Evolutionary conservation across 2,888 invertebrate species (phyloP).

Genomic region (Strigamia crassipes): DNA sequence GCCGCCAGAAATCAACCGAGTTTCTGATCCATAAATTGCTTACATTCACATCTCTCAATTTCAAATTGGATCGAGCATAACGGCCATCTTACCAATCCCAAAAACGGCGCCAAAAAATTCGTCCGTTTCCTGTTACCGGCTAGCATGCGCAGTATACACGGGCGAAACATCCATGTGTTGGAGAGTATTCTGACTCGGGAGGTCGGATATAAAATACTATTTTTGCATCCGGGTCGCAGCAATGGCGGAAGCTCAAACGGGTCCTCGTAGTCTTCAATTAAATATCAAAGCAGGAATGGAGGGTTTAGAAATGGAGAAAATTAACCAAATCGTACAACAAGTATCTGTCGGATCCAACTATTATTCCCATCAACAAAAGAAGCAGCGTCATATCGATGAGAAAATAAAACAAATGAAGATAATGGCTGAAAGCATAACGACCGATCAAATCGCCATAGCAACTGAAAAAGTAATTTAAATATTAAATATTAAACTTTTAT

Average conservation of each 20-base stretch:
- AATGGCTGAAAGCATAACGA: slow-evolving; percentile 54
- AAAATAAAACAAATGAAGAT: slow-evolving; percentile 59
- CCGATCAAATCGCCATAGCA: slow-evolving; percentile 55
- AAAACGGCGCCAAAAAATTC: too few relatives aligned
- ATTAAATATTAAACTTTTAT: neutral
- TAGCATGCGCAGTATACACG: too few relatives aligned
- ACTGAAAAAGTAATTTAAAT: slow-evolving; percentile 52
- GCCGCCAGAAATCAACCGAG: too few relatives aligned
- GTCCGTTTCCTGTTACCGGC: too few relatives aligned
- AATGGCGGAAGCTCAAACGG: neutral
- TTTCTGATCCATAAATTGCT: too few relatives aligned
- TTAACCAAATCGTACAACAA: slow-evolving; percentile 59
- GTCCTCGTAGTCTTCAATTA: neutral
- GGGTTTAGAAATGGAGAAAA: slow-evolving; percentile 55
- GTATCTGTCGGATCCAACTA: slow-evolving; percentile 64
- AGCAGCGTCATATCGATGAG: slow-evolving; percentile 61
- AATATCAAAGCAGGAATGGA: slow-evolving; percentile 55
- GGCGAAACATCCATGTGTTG: too few relatives aligned
- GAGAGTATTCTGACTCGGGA: too few relatives aligned
- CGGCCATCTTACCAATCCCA: too few relatives aligned
- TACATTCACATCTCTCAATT: too few relatives aligned
- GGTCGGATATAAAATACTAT: too few relatives aligned
- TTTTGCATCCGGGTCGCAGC: too few relatives aligned
- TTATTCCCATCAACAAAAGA: slow-evolving; percentile 62
- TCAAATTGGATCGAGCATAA: too few relatives aligned